Percentiles rank a stretch among this genome's conserved stretches.
phyloP scores from a whole-genome alignment of 2,888 invertebrate species.

The Drosophila prolongata region DNA sequence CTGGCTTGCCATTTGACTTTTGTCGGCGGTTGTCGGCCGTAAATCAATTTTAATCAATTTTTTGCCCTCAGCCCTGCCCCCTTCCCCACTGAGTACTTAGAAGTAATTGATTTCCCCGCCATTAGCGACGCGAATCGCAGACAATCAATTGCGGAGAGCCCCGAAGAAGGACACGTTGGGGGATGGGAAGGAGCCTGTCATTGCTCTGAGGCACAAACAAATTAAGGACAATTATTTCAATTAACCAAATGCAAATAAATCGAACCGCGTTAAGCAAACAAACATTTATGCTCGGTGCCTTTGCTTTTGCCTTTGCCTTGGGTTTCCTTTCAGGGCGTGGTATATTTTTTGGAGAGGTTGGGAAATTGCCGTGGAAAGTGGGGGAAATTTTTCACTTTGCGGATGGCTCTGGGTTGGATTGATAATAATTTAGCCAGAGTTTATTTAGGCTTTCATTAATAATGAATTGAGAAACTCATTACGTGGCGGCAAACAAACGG shows the following conservation, averaged over 20 bases:
- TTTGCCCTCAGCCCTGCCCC: slow-evolving; percentile 38
- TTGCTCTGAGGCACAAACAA: slow-evolving; percentile 75
- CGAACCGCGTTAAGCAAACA: slow-evolving; percentile 73
- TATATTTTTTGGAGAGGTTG: slow-evolving; percentile 1
- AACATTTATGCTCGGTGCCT: slow-evolving; percentile 60
- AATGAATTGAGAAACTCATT: slow-evolving; percentile 80
- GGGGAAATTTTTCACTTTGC: slow-evolving; percentile 42
- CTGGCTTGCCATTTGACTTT: slow-evolving; percentile 48
- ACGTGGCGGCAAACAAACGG: slow-evolving; percentile 66
- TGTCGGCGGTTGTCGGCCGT: slow-evolving; percentile 41
- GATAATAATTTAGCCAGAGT: slow-evolving; percentile 75
- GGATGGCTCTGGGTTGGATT: slow-evolving; percentile 60
- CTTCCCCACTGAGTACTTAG: slow-evolving; percentile 53
- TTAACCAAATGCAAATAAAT: slow-evolving; percentile 80
- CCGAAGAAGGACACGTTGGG: slow-evolving; percentile 12
- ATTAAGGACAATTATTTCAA: slow-evolving; percentile 80
- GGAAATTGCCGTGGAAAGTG: slow-evolving; percentile 7
- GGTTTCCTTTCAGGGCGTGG: slow-evolving; percentile 20
- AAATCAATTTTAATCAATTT: slow-evolving; percentile 70
- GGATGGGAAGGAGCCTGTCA: slow-evolving; percentile 25
- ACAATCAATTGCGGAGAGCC: slow-evolving; percentile 70
- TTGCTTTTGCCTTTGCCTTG: slow-evolving; percentile 38
- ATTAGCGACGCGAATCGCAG: slow-evolving; percentile 76
- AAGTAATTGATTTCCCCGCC: slow-evolving; percentile 75
- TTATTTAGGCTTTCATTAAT: slow-evolving; percentile 77